Evolutionary conservation across 1,140 invertebrate genomes (phyloP).

Genomic region (Temnothorax longispinosus): DNA sequence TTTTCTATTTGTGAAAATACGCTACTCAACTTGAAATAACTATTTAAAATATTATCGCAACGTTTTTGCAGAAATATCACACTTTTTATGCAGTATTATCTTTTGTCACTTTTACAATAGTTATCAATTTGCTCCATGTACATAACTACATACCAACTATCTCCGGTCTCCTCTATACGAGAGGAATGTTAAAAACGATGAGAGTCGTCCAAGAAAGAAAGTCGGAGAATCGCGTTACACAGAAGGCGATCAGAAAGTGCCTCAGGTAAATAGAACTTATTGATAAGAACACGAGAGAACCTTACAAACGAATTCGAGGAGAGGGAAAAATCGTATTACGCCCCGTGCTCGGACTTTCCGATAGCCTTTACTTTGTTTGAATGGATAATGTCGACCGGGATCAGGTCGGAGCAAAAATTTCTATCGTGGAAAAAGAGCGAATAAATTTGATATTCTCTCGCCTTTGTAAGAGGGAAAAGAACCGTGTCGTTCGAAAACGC

Average conservation of each 20-base stretch:
- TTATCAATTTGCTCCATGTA: no score
- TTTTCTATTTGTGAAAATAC: no score
- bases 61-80: no score
- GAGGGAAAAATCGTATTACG: conserved; percentile 57
- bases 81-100: no score
- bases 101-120: no score
- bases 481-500: background rate
- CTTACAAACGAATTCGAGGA: conserved; percentile 21
- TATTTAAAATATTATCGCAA: no score
- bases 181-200: background rate
- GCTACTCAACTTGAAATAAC: no score
- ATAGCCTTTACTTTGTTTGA: conserved; percentile 44
- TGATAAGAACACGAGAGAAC: conserved; percentile 39
- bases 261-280: conserved; percentile 22
- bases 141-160: no score
- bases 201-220: background rate
- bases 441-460: conserved; percentile 15
- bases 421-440: background rate
- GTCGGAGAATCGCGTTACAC: conserved; percentile 32
- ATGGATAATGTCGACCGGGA: background rate
- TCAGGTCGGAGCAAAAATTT: background rate
- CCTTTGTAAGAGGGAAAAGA: background rate
- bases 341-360: conserved; percentile 19
- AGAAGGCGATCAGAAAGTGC: background rate
- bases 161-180: background rate